These are phyloP conservation scores for Candoia aspera DNA, from an alignment of 2,113 vertebrate species.

Conservation along the genomic window DNA sequence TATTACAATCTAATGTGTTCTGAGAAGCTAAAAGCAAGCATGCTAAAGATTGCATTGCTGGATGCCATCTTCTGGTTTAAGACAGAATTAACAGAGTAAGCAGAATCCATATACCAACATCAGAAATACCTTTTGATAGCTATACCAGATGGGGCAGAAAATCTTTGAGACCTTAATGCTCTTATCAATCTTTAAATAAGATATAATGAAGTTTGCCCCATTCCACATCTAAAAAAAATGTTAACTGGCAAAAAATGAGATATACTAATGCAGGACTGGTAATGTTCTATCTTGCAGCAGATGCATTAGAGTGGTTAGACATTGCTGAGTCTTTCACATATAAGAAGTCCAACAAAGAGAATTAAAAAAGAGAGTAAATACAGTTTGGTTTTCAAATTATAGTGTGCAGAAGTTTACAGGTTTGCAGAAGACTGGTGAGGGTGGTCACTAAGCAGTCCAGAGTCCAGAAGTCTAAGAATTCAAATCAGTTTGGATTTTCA, in stretches of 20 bases:
- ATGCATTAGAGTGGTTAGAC: too few relatives aligned
- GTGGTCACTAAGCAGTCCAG: background rate
- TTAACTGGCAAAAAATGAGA: background rate
- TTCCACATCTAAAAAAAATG: background rate
- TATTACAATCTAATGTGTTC: background rate
- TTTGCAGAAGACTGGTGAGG: too few relatives aligned
- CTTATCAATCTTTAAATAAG: background rate
- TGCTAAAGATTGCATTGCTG: background rate
- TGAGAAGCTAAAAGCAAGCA: background rate
- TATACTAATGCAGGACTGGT: background rate
- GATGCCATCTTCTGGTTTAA: conserved; percentile 34
- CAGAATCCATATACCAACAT: background rate
- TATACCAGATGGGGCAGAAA: background rate
- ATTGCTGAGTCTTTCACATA: too few relatives aligned
- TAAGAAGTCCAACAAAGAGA: too few relatives aligned
- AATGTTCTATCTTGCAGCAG: too few relatives aligned
- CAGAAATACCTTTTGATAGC: background rate
- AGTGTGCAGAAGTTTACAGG: too few relatives aligned
- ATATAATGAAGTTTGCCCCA: background rate
- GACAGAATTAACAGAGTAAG: background rate
- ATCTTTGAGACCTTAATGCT: background rate
- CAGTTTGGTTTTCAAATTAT: too few relatives aligned
- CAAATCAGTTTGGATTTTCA: background rate
- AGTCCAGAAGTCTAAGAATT: background rate
- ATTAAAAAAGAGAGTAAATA: too few relatives aligned